A percentile compares a stretch with the other conserved stretches of the same genome.
phyloP scores from a whole-genome alignment of 2,113 vertebrate genomes.

The Cygnus atratus region DNA sequence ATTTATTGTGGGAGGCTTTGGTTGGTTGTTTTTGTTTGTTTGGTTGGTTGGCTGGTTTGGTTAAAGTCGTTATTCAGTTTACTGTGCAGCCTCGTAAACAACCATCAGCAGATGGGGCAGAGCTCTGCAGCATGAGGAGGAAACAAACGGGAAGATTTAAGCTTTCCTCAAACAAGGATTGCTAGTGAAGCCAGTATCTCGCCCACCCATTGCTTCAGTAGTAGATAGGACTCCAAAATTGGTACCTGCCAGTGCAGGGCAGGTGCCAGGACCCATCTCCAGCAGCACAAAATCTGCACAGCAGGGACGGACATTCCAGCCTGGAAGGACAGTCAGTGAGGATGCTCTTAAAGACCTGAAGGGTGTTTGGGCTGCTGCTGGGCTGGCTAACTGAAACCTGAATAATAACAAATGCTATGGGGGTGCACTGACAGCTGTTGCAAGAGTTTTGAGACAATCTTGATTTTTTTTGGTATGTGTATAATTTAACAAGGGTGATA shows the following conservation, averaged over 20 bases:
- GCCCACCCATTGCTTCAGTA: background rate
- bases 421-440: background rate
- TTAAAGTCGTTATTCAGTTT: background rate
- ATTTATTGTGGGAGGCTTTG: background rate
- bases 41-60: background rate
- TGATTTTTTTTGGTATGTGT: background rate
- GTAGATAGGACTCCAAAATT: background rate
- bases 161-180: rapidly evolving
- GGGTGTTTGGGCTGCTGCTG: background rate
- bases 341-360: background rate
- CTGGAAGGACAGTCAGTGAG: background rate
- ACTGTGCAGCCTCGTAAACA: background rate
- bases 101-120: background rate
- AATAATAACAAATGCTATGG: background rate
- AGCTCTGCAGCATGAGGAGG: background rate
- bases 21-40: no score
- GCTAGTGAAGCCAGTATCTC: background rate
- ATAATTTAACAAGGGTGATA: background rate
- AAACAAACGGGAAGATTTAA: background rate
- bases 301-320: background rate
- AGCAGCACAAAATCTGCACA: background rate
- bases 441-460: background rate
- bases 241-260: background rate
- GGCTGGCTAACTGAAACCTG: background rate
- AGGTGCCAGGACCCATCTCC: background rate